These are phyloP conservation scores for Procambarus virginalis DNA, from an alignment of 1,140 invertebrate species.

Conservation along the genomic window DNA sequence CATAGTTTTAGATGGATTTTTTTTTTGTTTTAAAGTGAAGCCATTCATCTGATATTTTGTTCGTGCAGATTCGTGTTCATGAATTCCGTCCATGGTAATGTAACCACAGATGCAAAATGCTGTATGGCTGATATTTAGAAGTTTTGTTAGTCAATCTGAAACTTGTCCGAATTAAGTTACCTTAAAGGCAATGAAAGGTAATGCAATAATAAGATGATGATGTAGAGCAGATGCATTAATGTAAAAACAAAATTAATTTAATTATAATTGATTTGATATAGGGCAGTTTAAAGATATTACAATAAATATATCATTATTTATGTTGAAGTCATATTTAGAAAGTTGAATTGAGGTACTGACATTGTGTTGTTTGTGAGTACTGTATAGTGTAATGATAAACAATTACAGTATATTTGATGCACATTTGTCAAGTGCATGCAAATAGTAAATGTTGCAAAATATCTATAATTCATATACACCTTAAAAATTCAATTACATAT, in stretches of 20 bases:
- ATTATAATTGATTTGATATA: neutral
- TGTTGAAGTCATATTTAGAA: no score
- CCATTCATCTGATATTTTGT: neutral
- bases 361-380: neutral
- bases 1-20: neutral
- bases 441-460: neutral
- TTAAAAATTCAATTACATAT: neutral
- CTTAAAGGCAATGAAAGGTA: neutral
- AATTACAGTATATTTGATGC: neutral
- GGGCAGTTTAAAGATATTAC: neutral
- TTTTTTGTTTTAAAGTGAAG: neutral
- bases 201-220: neutral
- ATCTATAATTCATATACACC: neutral
- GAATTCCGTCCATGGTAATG: neutral
- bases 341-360: no score
- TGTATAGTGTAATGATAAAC: neutral
- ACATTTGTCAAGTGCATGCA: no score
- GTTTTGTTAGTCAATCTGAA: neutral
- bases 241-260: neutral
- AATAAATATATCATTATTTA: no score
- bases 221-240: neutral
- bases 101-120: neutral
- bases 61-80: neutral
- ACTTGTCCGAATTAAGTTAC: neutral
- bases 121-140: neutral